Conservation (phyloP, 2,113 vertebrate genomes). For the Triplophysa rosa region DNA sequence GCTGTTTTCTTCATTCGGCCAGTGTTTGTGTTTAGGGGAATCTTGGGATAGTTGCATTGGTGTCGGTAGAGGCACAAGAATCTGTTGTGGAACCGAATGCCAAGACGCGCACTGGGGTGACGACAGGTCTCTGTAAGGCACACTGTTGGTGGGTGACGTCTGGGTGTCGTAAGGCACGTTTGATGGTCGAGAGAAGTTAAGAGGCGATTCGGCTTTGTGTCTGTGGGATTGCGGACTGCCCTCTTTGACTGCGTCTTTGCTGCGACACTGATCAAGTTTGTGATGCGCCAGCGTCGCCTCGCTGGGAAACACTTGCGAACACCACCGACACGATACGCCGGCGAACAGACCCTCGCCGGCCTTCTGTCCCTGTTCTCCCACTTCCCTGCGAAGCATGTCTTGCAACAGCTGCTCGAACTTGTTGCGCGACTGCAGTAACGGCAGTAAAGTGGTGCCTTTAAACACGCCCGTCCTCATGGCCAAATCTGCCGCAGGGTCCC, state of each 20-base stretch:
- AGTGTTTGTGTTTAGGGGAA: slow-evolving; percentile 49
- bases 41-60: slow-evolving; percentile 58
- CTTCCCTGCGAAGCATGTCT: slow-evolving; percentile 71
- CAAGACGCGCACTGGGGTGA: slow-evolving; percentile 65
- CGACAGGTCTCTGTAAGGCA: slow-evolving; percentile 62
- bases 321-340: slow-evolving; percentile 68
- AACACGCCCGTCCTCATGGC: slow-evolving; percentile 62
- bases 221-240: slow-evolving; percentile 56
- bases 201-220: slow-evolving; percentile 50
- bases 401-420: slow-evolving; percentile 76
- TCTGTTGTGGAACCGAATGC: slow-evolving; percentile 68
- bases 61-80: slow-evolving; percentile 67
- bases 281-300: slow-evolving; percentile 72
- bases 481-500: slow-evolving; percentile 65
- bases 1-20: slow-evolving; percentile 63
- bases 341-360: slow-evolving; percentile 48
- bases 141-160: slow-evolving; percentile 54
- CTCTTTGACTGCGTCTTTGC: slow-evolving; percentile 61
- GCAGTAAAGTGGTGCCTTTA: slow-evolving; percentile 68
- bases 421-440: slow-evolving; percentile 67
- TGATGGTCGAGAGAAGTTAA: slow-evolving; percentile 56
- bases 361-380: slow-evolving; percentile 46
- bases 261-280: slow-evolving; percentile 72
- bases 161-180: slow-evolving; percentile 21
- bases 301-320: slow-evolving; percentile 72